Percentiles rank a stretch among this genome's conserved stretches.
Conservation (phyloP, 64 coral and sea anemone species). For the Porites australiensis region DNA sequence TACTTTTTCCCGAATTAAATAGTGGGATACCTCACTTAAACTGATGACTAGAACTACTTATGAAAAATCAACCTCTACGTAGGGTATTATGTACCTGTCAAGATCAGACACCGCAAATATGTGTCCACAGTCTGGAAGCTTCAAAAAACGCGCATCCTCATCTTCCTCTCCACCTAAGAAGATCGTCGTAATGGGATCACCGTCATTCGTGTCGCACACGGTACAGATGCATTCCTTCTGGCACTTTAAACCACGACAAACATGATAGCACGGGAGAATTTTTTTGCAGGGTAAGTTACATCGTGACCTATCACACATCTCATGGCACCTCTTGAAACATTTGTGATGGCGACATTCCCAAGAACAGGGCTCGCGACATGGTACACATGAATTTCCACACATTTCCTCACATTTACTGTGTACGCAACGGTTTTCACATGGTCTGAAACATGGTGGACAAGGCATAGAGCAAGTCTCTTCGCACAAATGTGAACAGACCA, state of each 20-base stretch:
- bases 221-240: conserved; percentile 64
- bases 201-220: conserved; percentile 5
- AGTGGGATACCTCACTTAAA: too few relatives aligned
- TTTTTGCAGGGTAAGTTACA: conserved; percentile 56
- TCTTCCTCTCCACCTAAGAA: conserved; percentile 66
- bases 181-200: conserved; percentile 45
- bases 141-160: conserved; percentile 65
- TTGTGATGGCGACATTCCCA: conserved; percentile 70
- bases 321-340: conserved; percentile 53
- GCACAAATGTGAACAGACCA: conserved; percentile 72
- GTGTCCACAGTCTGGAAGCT: conserved; percentile 82
- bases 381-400: conserved; percentile 65
- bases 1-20: too few relatives aligned
- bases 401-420: conserved; percentile 50
- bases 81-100: conserved; percentile 33
- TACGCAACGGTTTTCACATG: conserved; percentile 47
- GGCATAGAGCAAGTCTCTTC: conserved; percentile 12
- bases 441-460: conserved; percentile 63
- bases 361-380: conserved; percentile 24
- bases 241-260: conserved; percentile 54
- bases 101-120: conserved; percentile 79
- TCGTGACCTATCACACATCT: conserved; percentile 54
- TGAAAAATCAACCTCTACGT: too few relatives aligned
- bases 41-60: too few relatives aligned
- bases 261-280: neutral